These are phyloP conservation scores for Spilogale gracilis DNA, from an alignment of 2,113 vertebrate genomes.

Conservation along the genomic window DNA sequence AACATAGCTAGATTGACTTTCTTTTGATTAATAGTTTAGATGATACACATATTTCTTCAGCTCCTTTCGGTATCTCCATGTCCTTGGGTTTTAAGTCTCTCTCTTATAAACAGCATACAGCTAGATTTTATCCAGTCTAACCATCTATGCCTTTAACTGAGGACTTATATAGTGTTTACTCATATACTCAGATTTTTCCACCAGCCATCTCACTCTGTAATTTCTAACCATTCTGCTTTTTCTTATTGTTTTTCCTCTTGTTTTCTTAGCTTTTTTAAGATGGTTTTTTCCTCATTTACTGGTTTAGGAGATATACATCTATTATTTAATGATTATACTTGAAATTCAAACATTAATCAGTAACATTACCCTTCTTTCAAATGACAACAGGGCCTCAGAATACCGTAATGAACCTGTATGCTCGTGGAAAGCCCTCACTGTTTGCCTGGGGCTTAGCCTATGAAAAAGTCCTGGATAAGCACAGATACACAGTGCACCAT, in stretches of 20 bases:
- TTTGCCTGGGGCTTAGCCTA: background rate
- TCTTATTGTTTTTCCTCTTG: background rate
- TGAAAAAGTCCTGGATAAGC: background rate
- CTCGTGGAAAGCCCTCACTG: background rate
- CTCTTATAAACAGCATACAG: background rate
- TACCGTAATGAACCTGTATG: background rate
- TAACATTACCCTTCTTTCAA: background rate
- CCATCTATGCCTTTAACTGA: background rate
- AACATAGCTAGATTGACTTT: background rate
- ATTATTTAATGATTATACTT: background rate
- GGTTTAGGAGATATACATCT: constrained; percentile 8
- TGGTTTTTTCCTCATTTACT: background rate
- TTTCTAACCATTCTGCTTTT: background rate
- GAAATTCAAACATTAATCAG: background rate
- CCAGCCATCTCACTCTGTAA: background rate
- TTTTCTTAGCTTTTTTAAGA: background rate
- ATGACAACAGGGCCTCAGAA: background rate
- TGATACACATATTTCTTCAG: background rate
- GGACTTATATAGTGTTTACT: background rate
- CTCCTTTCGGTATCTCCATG: background rate
- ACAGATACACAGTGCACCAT: background rate
- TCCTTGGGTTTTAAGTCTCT: background rate
- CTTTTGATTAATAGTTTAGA: background rate
- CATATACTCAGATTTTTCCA: background rate
- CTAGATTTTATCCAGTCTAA: background rate